phyloP scores from a whole-genome alignment of 37 sponge, comb jelly and placozoan genomes.

The Tethya wilhelma region DNA sequence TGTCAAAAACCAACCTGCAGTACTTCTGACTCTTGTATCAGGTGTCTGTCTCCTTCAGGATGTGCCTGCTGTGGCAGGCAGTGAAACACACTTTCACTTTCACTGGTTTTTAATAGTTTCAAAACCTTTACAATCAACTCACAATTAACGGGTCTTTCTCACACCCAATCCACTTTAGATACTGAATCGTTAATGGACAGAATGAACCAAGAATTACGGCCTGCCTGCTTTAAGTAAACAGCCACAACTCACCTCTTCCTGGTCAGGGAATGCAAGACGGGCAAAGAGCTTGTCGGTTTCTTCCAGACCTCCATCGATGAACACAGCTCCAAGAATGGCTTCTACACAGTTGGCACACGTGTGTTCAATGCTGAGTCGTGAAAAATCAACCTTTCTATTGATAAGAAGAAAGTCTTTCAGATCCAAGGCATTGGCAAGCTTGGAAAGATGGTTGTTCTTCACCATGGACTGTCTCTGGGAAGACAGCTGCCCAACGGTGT shows the following conservation, averaged over 20 bases:
- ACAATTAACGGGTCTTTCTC: slow-evolving; percentile 1
- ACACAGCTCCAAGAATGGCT: slow-evolving; percentile 73
- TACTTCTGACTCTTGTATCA: slow-evolving; percentile 34
- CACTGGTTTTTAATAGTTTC: neutral
- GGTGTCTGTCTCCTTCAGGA: slow-evolving; percentile 61
- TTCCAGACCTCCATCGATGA: slow-evolving; percentile 53
- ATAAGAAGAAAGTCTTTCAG: slow-evolving; percentile 20
- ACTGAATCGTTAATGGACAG: neutral
- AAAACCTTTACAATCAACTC: neutral
- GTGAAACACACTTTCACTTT: neutral
- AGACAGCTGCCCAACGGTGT: slow-evolving; percentile 54
- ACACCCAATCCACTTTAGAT: neutral
- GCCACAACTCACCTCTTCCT: too few species aligned
- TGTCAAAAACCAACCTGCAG: slow-evolving; percentile 44
- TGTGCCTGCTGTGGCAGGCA: slow-evolving; percentile 24
- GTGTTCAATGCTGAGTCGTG: slow-evolving; percentile 10
- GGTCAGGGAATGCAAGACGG: slow-evolving; percentile 41
- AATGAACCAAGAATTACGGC: neutral
- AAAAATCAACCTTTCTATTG: neutral
- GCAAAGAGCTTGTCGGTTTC: slow-evolving; percentile 38
- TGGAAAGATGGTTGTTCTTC: slow-evolving; percentile 57
- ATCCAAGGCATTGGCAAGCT: slow-evolving; percentile 34
- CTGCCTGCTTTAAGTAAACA: neutral
- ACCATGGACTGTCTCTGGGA: slow-evolving; percentile 44
- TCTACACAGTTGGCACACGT: slow-evolving; percentile 52